Base-by-base conservation (phyloP, 2,113 vertebrate genomes). In the Hippocampus comes region DNA sequence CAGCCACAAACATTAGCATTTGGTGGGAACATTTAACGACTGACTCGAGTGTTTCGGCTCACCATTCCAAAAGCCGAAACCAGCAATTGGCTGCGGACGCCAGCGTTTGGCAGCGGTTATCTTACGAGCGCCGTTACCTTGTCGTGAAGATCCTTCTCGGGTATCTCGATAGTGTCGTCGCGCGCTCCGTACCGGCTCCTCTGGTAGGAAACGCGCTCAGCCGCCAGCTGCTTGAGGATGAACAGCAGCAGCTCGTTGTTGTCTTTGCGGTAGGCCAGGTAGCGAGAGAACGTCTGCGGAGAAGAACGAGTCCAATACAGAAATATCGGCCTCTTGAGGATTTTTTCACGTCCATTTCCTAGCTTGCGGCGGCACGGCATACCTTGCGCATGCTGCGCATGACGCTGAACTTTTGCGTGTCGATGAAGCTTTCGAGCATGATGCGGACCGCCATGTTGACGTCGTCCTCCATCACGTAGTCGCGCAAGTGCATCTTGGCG, bases 381-480 rank as follows among this genome's bases (percentile, higher is more conserved):
- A 96, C 96, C 96, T 99, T 99, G 70, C 96, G 92, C 97, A 99
- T 99, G 91, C 95, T 94, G 76, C 96, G 92, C 95, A 95, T 98
- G 73, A 99, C 93, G 0, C 97, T 99, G 90, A 98, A 99, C 92
- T 99, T 99, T 92, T 99, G 97, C 0, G 97, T 98, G 91, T 99
- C 97, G 0, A 99, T 97, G 90, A 99, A 99, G 87, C 96, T 98
- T 91, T 99, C 97, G 78, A 99, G 93, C 97, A 99, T 98, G 64
- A 99, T 96, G 0, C 97, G 87, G 88, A 99, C 97, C 79, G 97
- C 97, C 97, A 99, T 99, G 92, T 98, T 99, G 53, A 99, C 97
- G 0, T 99, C 97, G 0, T 99, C 97, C 78, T 99, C 97, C 59
- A 94, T 90, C 38, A 99, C 97, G 0, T 98, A 98, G 83, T 99